Conservation (phyloP, 2,888 invertebrate species). For the Drosophila falleni region DNA sequence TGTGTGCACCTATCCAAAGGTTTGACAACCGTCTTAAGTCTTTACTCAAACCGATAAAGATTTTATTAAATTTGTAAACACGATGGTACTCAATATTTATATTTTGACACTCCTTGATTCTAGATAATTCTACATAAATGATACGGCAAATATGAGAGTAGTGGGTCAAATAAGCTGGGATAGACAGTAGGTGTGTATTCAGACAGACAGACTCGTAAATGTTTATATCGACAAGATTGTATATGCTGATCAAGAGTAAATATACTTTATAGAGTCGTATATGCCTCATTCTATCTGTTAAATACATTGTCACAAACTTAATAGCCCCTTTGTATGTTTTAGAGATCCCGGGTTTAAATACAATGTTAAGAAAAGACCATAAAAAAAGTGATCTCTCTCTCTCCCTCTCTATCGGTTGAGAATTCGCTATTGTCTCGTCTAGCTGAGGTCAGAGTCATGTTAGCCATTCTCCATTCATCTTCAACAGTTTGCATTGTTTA, state of each 20-base stretch:
- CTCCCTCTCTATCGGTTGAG: neutral
- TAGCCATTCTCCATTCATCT: constrained; percentile 33
- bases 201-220: no score
- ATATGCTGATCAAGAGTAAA: neutral
- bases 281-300: no score
- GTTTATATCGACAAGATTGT: no score
- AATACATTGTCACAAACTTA: neutral
- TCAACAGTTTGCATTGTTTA: constrained; percentile 38
- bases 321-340: neutral
- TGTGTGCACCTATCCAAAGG: neutral
- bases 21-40: neutral
- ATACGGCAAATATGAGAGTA: neutral
- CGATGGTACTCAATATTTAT: neutral
- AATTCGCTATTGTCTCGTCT: constrained; percentile 18
- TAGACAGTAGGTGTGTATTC: no score
- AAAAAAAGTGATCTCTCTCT: constrained; percentile 2
- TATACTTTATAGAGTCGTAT: neutral
- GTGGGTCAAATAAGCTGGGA: no score
- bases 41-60: neutral
- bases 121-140: neutral
- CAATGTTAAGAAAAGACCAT: constrained; percentile 23
- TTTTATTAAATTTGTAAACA: neutral
- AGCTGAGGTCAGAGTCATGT: constrained; percentile 33
- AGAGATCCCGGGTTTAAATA: neutral
- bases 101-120: neutral